Evolutionary conservation across 2,113 vertebrate species (phyloP), one percentile per base, ranked within the genome.

Genomic region (Pongo pygmaeus): DNA sequence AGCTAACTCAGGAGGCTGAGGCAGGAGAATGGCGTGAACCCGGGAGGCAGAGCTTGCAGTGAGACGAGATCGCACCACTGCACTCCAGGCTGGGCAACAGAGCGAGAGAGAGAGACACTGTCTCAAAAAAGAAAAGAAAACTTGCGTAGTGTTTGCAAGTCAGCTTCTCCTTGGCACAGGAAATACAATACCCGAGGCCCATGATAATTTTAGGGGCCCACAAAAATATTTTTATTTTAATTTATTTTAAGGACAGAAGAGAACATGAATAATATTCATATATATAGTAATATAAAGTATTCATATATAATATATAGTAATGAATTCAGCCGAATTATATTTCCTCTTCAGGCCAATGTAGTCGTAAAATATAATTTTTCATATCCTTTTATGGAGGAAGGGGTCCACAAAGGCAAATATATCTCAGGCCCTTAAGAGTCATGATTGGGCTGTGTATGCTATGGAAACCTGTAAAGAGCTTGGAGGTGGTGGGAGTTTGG

Each of bases 351-450:
- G 38, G 46, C 32, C 64, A 67, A 43, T 35, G 18, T 38, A 81
- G 38, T 84, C 5, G 32, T 78, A 59, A 81, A 84, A 84, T n/a
- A 79, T 16, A 59, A 85, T 77, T 72, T 55, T 85, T 52, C 43
- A 50, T 32, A 80, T 38, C 69, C 79, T 81, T 90, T 94, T 83
- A 35, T 61, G 57, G 40, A 96, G n/a, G 35, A 92, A 86, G 48
- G 5, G n/a, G 25, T 3, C 30, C 70, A 52, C 6, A 32, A 25
- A 74, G 55, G 61, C 78, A 48, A 67, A 61, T 80, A 50, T 83
- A 52, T 38, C 25, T 46, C 6, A 2, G 64, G n/a, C 52, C n/a
- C 40, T 25, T 11, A 46, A 38, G 9, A n/a, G 23, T 27, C 25
- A 25, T 18, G 8, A 48, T 70, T 67, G 5, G 48, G 35, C 40